Evolutionary conservation across 1,140 invertebrate species (phyloP).

Genomic region (Gonioctena quinquepunctata): DNA sequence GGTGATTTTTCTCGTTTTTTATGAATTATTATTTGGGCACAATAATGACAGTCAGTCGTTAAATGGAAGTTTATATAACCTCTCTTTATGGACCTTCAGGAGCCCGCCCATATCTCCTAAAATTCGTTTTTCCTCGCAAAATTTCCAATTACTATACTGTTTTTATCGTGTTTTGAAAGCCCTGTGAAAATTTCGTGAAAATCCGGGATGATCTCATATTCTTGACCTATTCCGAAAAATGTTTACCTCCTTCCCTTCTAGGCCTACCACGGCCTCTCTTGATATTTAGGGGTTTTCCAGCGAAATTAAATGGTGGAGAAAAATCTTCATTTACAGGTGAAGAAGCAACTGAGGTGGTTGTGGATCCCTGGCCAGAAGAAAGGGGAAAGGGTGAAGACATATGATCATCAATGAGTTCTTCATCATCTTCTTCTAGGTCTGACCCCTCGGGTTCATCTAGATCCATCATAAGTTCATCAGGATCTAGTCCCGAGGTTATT

Average conservation of each 20-base stretch:
- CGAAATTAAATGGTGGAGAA: slow-evolving; percentile 55
- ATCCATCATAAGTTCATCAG: slow-evolving; percentile 54
- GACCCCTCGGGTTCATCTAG: slow-evolving; percentile 52
- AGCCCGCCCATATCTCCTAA: too few species aligned
- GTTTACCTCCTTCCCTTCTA: slow-evolving; percentile 67
- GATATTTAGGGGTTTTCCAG: slow-evolving; percentile 64
- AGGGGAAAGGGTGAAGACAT: slow-evolving; percentile 50
- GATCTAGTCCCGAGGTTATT: slow-evolving; percentile 47
- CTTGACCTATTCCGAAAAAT: background rate
- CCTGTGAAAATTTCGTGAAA: too few species aligned
- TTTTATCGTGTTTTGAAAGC: too few species aligned
- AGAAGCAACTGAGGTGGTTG: slow-evolving; percentile 62
- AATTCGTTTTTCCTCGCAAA: too few species aligned
- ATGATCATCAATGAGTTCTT: slow-evolving; percentile 50
- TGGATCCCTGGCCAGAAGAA: slow-evolving; percentile 60
- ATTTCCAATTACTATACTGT: too few species aligned
- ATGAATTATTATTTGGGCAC: too few species aligned
- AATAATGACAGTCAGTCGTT: too few species aligned
- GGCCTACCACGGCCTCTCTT: slow-evolving; percentile 72
- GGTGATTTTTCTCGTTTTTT: too few species aligned
- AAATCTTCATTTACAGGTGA: slow-evolving; percentile 59
- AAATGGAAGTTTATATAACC: too few species aligned
- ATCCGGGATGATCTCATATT: too few species aligned
- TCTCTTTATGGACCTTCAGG: too few species aligned
- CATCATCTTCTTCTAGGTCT: slow-evolving; percentile 53